Evolutionary conservation across 2,113 vertebrate genomes (phyloP).

Genomic region (Gymnobelideus leadbeateri): DNA sequence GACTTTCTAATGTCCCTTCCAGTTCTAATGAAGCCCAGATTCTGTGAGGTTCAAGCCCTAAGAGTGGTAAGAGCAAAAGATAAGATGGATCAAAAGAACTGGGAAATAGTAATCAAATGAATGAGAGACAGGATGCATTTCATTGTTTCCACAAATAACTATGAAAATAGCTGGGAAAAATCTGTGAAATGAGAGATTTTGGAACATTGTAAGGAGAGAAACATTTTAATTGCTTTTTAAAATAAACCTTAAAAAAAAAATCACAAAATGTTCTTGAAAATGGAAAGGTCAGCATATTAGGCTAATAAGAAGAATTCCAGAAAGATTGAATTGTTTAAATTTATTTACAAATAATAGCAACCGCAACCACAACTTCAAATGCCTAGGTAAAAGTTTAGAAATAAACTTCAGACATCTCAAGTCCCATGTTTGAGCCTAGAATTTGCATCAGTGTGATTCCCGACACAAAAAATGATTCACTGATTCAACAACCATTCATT

Average conservation of each 20-base stretch:
- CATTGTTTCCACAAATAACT: not conserved
- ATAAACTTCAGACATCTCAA: not conserved
- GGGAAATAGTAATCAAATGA: conserved; percentile 4
- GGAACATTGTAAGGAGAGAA: not conserved
- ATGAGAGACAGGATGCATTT: conserved; percentile 2
- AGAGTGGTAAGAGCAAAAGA: conserved; percentile 9
- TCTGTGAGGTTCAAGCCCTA: not conserved
- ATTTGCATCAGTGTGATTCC: not conserved
- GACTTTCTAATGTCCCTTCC: not conserved
- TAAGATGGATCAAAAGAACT: conserved; percentile 1
- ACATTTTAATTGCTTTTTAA: not conserved
- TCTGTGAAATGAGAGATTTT: not conserved
- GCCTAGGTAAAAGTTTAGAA: not conserved
- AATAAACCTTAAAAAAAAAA: not conserved
- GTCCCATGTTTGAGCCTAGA: not conserved
- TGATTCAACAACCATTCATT: not conserved
- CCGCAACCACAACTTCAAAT: not conserved
- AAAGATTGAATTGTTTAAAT: not conserved
- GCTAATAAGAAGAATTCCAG: not conserved
- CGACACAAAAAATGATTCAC: not conserved
- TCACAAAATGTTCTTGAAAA: not conserved
- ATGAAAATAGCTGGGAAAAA: not conserved
- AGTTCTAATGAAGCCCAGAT: not conserved
- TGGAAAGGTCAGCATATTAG: not conserved
- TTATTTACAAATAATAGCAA: not conserved